These are phyloP conservation scores for Sylvilagus floridanus DNA, from an alignment of 2,797 vertebrate genomes.

Conservation along the genomic window DNA sequence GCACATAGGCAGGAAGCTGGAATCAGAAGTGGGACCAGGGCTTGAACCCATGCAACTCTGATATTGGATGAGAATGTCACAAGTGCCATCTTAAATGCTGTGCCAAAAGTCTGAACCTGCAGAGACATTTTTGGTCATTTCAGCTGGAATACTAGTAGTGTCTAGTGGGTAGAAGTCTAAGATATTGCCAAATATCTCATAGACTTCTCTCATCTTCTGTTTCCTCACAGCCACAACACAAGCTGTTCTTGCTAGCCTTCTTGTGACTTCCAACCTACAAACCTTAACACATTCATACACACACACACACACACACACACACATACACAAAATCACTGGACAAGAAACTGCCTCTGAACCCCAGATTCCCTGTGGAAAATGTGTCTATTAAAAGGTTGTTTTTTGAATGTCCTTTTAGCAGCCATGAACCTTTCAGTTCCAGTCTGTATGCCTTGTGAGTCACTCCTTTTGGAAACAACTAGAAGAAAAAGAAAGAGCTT, in stretches of 20 bases:
- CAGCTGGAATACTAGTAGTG: too few species aligned
- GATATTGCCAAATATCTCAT: too few species aligned
- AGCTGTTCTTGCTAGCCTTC: conserved; percentile 12
- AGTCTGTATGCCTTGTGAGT: conserved; percentile 53
- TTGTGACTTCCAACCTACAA: neutral
- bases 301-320: neutral
- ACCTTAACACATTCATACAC: neutral
- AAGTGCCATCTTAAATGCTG: neutral
- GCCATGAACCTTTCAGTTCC: conserved; percentile 45
- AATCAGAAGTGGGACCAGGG: too few species aligned
- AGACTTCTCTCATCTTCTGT: neutral
- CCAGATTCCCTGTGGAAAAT: conserved; percentile 50
- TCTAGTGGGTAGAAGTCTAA: too few species aligned
- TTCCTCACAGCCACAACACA: conserved; percentile 16
- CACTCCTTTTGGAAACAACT: conserved; percentile 40
- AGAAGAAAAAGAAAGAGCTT: neutral
- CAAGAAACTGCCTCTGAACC: conserved; percentile 43
- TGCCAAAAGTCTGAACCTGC: too few species aligned
- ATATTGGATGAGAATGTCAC: too few species aligned
- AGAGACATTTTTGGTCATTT: too few species aligned
- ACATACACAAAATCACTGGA: neutral
- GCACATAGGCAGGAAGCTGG: too few species aligned
- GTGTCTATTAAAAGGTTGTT: conserved; percentile 26
- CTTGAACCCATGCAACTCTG: too few species aligned
- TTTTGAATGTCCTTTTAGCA: conserved; percentile 55